phyloP scores from a whole-genome alignment of 2,888 invertebrate species.

The Urechis unicinctus region DNA sequence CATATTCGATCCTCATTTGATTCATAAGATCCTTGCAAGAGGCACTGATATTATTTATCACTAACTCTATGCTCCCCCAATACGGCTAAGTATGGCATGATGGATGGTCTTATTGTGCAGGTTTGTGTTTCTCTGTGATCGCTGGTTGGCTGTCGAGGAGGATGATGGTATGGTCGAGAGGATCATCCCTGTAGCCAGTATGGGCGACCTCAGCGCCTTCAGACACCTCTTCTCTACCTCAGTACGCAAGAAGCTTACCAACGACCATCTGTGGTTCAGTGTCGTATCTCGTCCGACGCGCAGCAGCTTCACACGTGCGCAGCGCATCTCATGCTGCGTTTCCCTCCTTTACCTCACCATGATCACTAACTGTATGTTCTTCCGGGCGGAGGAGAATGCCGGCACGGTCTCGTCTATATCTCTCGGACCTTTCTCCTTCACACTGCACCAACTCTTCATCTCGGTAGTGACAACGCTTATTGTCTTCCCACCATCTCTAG shows the following conservation, averaged over 20 bases:
- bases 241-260: slow-evolving; percentile 46
- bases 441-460: slow-evolving; percentile 49
- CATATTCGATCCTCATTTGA: too few relatives aligned
- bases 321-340: slow-evolving; percentile 48
- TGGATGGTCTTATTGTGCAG: not conserved
- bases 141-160: slow-evolving; percentile 48
- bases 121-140: slow-evolving; percentile 19
- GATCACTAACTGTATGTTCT: slow-evolving; percentile 52
- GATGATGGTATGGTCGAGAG: slow-evolving; percentile 48
- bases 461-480: slow-evolving; percentile 44
- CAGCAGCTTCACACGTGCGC: slow-evolving; percentile 49
- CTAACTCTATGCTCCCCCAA: too few relatives aligned
- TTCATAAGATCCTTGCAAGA: too few relatives aligned
- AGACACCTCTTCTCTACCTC: slow-evolving; percentile 36
- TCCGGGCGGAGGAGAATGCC: slow-evolving; percentile 29
- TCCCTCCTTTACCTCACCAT: slow-evolving; percentile 48
- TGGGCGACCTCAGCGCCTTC: slow-evolving; percentile 45
- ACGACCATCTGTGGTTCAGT: slow-evolving; percentile 50
- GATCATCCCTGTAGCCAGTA: slow-evolving; percentile 45
- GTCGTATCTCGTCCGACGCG: slow-evolving; percentile 46
- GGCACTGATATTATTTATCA: too few relatives aligned
- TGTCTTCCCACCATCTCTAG: slow-evolving; percentile 45
- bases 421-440: slow-evolving; percentile 52
- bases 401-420: slow-evolving; percentile 12
- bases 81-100: too few relatives aligned